Base-by-base conservation (phyloP, 64 coral and sea anemone species). In the Actinia tenebrosa region DNA sequence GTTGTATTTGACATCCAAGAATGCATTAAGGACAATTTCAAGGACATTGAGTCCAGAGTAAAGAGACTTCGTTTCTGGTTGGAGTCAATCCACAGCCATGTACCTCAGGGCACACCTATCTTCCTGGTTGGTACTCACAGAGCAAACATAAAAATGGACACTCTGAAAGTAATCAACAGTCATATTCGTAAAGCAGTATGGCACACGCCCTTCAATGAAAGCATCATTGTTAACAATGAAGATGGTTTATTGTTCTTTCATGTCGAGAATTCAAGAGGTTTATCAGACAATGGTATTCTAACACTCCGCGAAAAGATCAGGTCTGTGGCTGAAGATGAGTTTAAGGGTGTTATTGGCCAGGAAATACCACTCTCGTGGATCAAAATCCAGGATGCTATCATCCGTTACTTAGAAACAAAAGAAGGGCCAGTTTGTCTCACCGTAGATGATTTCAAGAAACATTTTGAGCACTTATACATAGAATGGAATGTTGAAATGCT, bases 61-160 rank as follows among this genome's bases (percentile, higher is more conserved):
- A 45, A 71, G 16, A 89, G 91, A 60, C 87, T 92, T 59, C 81
- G 61, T 18, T 88, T 92, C 71, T 92, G 91, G 91, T 64, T 92
- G 46, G 82, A 92, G 45, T 92, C 91, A 53, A 83, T 92, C 44
- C 79, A 87, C 71, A 77, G 86, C 80, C 86, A 86, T 85, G 82
- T 89, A 22, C 86, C 82, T 26, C 80, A 16, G 10, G 64, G 17
- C 44, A 68, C 91, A 68, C 91, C 78, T n/a, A 87, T 94, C 23
- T 77, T 94, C 47, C 78, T 94, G 82, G 88, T 94, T 94, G 92
- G 92, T 13, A 94, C 92, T 37, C 92, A 94, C 78, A 84, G 64
- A 19, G 88, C 84, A 42, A 56, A 16, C 19, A 63, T 82, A 44
- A n/a, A 78, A 25, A 42, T 83, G 15, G 86, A 83, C 0, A 6